A percentile compares a stretch with the other conserved stretches of the same genome.
Conservation (phyloP, 2,888 invertebrate genomes). For the Mythimna albipuncta region DNA sequence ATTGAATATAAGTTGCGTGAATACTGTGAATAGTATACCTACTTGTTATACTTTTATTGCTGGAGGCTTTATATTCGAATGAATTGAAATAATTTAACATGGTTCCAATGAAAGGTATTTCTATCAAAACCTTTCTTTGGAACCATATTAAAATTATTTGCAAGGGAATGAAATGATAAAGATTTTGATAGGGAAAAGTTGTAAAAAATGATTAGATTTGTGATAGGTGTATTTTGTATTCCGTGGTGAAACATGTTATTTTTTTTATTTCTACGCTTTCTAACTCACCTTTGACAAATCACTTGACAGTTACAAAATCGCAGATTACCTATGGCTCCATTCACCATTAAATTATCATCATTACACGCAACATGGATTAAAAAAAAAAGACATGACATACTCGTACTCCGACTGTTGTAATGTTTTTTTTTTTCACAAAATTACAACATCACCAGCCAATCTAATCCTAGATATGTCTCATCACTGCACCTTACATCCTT, state of each 20-base stretch:
- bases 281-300: no score
- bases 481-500: conserved; percentile 51
- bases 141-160: neutral
- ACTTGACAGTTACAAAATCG: no score
- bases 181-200: neutral
- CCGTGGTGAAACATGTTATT: no score
- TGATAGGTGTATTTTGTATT: neutral
- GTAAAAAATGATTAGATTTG: neutral
- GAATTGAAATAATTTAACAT: conserved; percentile 1
- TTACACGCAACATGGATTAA: neutral
- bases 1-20: conserved; percentile 1
- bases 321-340: no score
- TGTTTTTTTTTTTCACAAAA: neutral
- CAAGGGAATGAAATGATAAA: neutral
- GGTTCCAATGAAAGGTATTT: neutral
- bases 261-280: no score
- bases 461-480: conserved; percentile 26
- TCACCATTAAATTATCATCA: neutral
- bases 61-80: neutral
- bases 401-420: neutral
- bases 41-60: neutral
- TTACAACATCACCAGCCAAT: conserved; percentile 16
- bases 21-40: neutral
- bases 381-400: no score
- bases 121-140: neutral